These are phyloP conservation scores for Diadumene lineata DNA, from an alignment of 92 coral and sea anemone species.

Conservation along the genomic window DNA sequence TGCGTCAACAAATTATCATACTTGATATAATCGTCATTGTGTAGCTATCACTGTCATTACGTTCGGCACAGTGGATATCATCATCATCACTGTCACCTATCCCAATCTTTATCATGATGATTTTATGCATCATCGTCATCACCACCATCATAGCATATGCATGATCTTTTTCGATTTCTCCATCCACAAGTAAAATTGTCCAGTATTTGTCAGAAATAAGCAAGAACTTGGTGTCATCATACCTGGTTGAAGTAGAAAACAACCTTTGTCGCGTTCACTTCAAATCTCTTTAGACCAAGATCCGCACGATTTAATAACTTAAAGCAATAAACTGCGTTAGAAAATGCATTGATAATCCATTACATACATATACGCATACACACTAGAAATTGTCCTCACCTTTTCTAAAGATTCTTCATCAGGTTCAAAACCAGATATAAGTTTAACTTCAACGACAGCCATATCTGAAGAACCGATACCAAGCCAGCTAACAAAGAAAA, in stretches of 20 bases:
- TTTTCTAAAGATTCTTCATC: conserved; percentile 18
- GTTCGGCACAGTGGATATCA: too few species aligned
- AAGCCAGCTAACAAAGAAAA: neutral
- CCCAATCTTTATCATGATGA: too few species aligned
- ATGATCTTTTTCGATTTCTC: neutral
- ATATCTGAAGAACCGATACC: neutral
- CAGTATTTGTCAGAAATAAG: neutral
- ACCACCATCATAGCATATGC: too few species aligned
- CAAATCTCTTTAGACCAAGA: neutral
- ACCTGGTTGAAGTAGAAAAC: neutral
- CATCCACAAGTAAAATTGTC: neutral
- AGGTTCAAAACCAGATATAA: conserved; percentile 11
- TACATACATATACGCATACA: neutral
- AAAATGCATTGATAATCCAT: too few species aligned
- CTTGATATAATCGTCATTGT: too few species aligned
- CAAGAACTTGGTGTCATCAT: neutral
- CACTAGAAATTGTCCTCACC: too few species aligned
- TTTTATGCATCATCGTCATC: too few species aligned
- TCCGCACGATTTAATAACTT: neutral
- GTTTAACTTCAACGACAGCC: conserved; percentile 6
- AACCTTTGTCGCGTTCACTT: neutral
- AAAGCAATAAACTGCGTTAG: neutral
- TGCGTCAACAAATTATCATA: too few species aligned
- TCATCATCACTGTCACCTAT: too few species aligned
- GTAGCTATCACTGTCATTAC: too few species aligned